Percentiles rank a stretch among this genome's conserved stretches.
These are phyloP conservation scores for Eupeodes corollae DNA, from an alignment of 1,140 invertebrate species.

Conservation along the genomic window DNA sequence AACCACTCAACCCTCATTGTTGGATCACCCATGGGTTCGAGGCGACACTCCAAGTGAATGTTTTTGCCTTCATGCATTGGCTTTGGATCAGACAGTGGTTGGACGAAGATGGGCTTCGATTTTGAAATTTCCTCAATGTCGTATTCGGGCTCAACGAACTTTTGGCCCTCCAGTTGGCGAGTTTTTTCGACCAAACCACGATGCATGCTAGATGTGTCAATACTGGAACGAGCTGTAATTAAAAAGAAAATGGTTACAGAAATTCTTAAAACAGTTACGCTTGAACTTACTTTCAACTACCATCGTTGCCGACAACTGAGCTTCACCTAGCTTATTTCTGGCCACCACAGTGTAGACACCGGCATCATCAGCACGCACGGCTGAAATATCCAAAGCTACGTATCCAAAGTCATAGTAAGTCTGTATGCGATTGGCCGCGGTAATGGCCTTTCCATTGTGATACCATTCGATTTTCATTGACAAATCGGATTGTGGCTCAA, in stretches of 20 bases:
- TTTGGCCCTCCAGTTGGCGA: conserved; percentile 70
- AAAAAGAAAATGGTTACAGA: conserved; percentile 11
- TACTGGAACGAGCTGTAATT: conserved; percentile 67
- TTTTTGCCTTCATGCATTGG: conserved; percentile 83
- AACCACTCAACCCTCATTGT: conserved; percentile 94
- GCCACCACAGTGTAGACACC: conserved; percentile 81
- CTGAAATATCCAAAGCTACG: conserved; percentile 84
- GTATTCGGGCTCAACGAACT: conserved; percentile 76
- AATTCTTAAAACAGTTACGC: conserved; percentile 5
- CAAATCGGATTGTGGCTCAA: conserved; percentile 85
- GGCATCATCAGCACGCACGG: conserved; percentile 73
- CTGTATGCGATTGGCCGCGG: conserved; percentile 74
- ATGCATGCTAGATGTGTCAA: conserved; percentile 82
- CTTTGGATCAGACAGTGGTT: conserved; percentile 67
- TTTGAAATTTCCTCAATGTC: conserved; percentile 87
- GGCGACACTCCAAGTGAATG: conserved; percentile 77
- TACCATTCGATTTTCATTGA: conserved; percentile 85
- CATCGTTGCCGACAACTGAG: conserved; percentile 68
- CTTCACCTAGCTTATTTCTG: conserved; percentile 77
- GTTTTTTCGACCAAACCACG: conserved; percentile 76
- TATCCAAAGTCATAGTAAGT: conserved; percentile 93
- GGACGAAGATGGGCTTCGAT: conserved; percentile 81
- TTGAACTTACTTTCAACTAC: conserved; percentile 68
- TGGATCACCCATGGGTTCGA: conserved; percentile 91
- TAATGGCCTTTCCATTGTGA: conserved; percentile 75